These are phyloP conservation scores for Catharus bicknelli DNA, from an alignment of 2,113 vertebrate species.

Conservation along the genomic window DNA sequence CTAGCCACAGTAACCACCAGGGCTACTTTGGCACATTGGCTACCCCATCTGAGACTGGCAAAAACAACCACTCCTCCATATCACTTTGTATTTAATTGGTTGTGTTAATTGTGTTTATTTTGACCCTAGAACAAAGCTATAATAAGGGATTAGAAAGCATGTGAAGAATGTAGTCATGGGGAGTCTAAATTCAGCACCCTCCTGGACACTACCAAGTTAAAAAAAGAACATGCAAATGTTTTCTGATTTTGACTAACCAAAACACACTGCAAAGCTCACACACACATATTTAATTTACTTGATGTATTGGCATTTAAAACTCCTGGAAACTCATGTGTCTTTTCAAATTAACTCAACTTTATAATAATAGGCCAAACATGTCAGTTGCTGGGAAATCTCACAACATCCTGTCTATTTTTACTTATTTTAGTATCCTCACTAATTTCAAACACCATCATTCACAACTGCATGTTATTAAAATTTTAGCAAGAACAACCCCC, in stretches of 20 bases:
- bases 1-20: not conserved
- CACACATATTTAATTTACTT: not conserved
- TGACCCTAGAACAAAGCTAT: not conserved
- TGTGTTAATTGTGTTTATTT: not conserved
- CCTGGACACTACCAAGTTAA: not conserved
- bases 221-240: not conserved
- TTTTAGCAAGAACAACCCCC: slow-evolving; percentile 8
- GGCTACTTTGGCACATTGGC: not conserved
- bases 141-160: not conserved
- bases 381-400: not conserved
- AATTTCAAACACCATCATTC: slow-evolving; percentile 19
- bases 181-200: not conserved
- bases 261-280: not conserved
- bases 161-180: not conserved
- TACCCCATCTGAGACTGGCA: not conserved
- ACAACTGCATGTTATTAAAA: not conserved
- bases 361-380: not conserved
- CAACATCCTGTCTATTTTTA: slow-evolving; percentile 6
- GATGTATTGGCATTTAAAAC: not conserved
- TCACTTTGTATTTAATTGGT: not conserved
- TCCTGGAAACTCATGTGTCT: not conserved
- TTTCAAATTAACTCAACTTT: not conserved
- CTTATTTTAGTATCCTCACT: not conserved
- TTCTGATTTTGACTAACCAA: not conserved
- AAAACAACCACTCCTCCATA: not conserved